Base-by-base conservation (phyloP, 2,797 vertebrate genomes). In the Dendrocincla fuliginosa region DNA sequence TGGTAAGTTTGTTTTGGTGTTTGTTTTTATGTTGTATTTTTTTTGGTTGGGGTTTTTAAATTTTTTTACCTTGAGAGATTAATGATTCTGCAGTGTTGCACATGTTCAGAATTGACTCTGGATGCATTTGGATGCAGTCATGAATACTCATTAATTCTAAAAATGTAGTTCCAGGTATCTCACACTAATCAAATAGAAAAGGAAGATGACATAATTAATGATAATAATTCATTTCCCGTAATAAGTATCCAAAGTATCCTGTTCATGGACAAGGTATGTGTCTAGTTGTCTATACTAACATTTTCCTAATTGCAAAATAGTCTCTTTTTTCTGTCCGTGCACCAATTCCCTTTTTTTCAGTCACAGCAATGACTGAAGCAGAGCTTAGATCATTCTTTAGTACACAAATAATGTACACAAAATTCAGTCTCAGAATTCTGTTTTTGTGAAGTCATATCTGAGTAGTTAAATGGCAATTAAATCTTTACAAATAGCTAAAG, bases 21-120 rank as follows among this genome's bases (percentile, higher is more conserved):
- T 49, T 49, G 33, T 28, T 60, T 37, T 27, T 3, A 7, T 41
- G 30, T 27, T 37, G 47, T 14, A 49, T 49, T 73, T 55, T 42
- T 4, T 13, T 68, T 39, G 2, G 8, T 69, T 63, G 10, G 2
- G 12, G 5, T 3, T 4, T 17, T 17, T 42, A 47, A 28, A 2
- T 15, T 20, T 42, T 27, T 30, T 1, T 5, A 16, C 5, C 5
- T 6, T 6, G 13, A 6, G 2, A 59, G 5, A 1, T 35, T 59
- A 59, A 46, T 33, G 55, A 35, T 41, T 89, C 32, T 57, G 16
- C 27, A 42, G 3, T 47, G 32, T 53, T 42, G 12, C 7, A 17
- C 0, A 0, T 42, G 11, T 41, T 81, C 0, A 0, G 24, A 84
- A 81, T 23, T 42, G 11, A 16, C 8, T 70, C 28, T 39, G 27